These are phyloP conservation scores for Aurelia sp. DNA, from an alignment of 30 jellyfish, hydroid and myxozoan species.

Conservation along the genomic window DNA sequence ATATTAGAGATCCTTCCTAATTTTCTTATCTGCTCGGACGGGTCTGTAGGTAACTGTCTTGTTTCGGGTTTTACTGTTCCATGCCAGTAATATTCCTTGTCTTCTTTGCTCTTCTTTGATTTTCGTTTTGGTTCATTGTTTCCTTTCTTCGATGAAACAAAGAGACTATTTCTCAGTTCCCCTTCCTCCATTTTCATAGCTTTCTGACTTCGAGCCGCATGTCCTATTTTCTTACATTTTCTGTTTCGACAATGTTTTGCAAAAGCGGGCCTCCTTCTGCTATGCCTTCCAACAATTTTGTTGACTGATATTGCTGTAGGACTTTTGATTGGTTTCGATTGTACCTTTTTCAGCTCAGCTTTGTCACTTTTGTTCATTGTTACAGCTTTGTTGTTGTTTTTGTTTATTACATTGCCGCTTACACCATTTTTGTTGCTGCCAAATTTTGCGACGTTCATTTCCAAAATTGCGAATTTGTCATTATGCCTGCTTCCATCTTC, in stretches of 20 bases:
- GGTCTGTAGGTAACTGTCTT: conserved; percentile 74
- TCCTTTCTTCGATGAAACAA: background rate
- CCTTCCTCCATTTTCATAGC: conserved; percentile 44
- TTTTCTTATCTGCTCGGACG: conserved; percentile 54
- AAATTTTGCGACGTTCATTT: background rate
- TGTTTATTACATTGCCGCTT: background rate
- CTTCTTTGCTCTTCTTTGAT: conserved; percentile 3
- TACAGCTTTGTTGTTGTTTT: background rate
- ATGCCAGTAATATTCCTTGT: conserved; percentile 73
- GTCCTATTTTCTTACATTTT: background rate
- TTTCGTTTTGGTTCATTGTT: background rate
- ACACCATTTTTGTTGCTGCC: background rate
- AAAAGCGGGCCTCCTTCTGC: too few species aligned
- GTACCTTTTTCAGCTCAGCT: background rate
- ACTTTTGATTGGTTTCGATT: background rate
- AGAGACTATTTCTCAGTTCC: conserved; percentile 10
- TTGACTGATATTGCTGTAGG: background rate
- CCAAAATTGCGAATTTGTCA: background rate
- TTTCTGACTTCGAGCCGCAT: background rate
- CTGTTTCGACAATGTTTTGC: too few species aligned
- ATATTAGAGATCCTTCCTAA: conserved; percentile 62
- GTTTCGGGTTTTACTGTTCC: conserved; percentile 75
- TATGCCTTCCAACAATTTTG: too few species aligned
- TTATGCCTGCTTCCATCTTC: background rate
- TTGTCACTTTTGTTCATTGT: background rate